Base-by-base conservation (phyloP, 2,888 invertebrate genomes). In the Argyresthia albistria region DNA sequence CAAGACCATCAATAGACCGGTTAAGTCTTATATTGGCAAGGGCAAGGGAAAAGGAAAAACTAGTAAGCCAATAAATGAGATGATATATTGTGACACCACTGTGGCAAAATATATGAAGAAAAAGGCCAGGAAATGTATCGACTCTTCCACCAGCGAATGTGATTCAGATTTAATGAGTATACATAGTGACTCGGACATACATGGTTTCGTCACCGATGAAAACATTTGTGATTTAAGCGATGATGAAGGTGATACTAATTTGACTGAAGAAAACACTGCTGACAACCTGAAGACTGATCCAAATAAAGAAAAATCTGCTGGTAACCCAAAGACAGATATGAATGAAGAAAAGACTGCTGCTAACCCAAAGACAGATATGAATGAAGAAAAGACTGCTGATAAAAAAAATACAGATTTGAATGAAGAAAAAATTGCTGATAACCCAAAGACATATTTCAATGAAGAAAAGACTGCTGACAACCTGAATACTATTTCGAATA, bases 81-180 rank as follows among this genome's bases (percentile, higher is more conserved):
- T 46, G 46, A 7, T 35, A 16, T 25, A 10, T n/a, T 46, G 25
- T 46, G 46, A 46, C 46, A 46, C 46, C 25, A 46, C 46, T 9
- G 46, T 46, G 16, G 46, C 35, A 46, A 46, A 46, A 35, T 46
- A n/a, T 35, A 46, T 35, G n/a, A 46, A 46, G 46, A 46, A 46
- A 35, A 25, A 46, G 46, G 11, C 46, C 46, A 46, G 16, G 35
- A 46, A 46, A 46, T 46, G 46, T 46, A 10, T 4, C 10, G 46
- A 46, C 25, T 46, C 46, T 25, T 35, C 35, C 25, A 46, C 46
- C 25, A 46, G 46, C 35, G 46, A 46, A 12, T 25, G 10, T 35
- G 46, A 46, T 35, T 35, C 46, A 35, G 25, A 46, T 46, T 35
- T 46, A 35, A 46, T 46, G 46, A 46, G 46, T 35, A 46, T 7